Evolutionary conservation across 1,140 invertebrate genomes (phyloP), one percentile per base, ranked within the genome.

Genomic region (Musca vetustissima): DNA sequence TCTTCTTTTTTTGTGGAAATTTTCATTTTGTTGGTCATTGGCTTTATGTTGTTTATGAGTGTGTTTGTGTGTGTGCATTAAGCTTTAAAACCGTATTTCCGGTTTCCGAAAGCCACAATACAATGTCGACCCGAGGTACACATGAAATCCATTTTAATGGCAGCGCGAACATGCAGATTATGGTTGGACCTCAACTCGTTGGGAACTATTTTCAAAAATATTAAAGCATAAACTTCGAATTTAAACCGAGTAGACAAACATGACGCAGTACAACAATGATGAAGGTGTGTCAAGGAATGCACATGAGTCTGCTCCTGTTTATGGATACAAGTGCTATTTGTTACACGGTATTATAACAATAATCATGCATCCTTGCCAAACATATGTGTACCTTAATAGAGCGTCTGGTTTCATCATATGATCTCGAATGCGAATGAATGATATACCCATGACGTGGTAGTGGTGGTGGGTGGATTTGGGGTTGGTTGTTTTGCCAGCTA

Each of bases 61-160:
- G n/a, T n/a, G n/a, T n/a, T n/a, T n/a, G n/a, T n/a, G n/a, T n/a
- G 19, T 61, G 32, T 61, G 17, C 36, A 17, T 36, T 36, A n/a
- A 43, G 28, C 28, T 61, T 61, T 61, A 61, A 61, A 61, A 61
- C 19, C 57, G 28, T 61, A 61, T 61, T 21, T 61, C 57, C 57
- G 28, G 28, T 61, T 61, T 61, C 57, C 57, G 21, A 43, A 61
- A 61, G 9, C 57, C 57, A 61, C 28, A 61, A 36, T 61, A 61
- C 57, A 61, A 61, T 61, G 28, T 61, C 57, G 17, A 32, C 57
- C 57, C 28, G 57, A 28, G 57, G 57, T 43, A 36, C 19, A 36
- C 28, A 21, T 43, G 57, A 21, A 61, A 21, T 61, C 17, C 28
- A 61, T 61, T 61, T 61, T 61, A 61, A 17, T 24, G 28, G 55